Percentiles rank a stretch among this genome's conserved stretches.
Evolutionary conservation across 1,140 invertebrate genomes (phyloP).

Genomic region (Cyphomyrmex costatus): DNA sequence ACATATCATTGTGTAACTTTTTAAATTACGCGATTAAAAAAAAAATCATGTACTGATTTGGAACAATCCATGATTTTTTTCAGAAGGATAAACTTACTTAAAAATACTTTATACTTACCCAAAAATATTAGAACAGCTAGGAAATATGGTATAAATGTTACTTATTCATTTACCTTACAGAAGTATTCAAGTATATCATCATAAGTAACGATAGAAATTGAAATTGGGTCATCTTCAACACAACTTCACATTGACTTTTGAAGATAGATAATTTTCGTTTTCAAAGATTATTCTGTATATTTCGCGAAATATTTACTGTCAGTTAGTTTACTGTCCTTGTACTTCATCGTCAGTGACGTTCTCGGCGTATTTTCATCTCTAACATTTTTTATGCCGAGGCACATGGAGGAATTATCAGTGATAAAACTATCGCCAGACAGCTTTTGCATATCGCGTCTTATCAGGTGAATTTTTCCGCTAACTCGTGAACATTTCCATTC

Average conservation of each 20-base stretch:
- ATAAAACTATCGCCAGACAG: slow-evolving; percentile 53
- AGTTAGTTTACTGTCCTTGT: neutral
- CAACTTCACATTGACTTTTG: neutral
- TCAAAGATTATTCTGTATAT: neutral
- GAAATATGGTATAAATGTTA: neutral
- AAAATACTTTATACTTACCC: neutral
- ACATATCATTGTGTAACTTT: no score
- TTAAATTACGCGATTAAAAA: no score
- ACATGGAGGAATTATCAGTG: slow-evolving; percentile 18
- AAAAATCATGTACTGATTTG: no score
- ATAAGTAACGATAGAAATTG: neutral
- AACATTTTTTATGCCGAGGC: slow-evolving; percentile 8
- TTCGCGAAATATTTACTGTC: neutral
- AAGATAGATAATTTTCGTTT: neutral
- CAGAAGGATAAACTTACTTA: no score
- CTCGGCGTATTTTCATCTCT: neutral
- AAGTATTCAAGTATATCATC: neutral
- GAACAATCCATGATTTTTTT: no score
- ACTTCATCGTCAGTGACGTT: neutral
- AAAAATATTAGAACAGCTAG: neutral
- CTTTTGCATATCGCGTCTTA: slow-evolving; percentile 40
- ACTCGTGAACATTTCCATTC: slow-evolving; percentile 4
- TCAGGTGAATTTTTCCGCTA: slow-evolving; percentile 43
- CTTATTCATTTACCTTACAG: neutral
- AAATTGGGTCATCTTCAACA: neutral